These are phyloP conservation scores for Carcina quercana DNA, from an alignment of 2,888 invertebrate species.

Conservation along the genomic window DNA sequence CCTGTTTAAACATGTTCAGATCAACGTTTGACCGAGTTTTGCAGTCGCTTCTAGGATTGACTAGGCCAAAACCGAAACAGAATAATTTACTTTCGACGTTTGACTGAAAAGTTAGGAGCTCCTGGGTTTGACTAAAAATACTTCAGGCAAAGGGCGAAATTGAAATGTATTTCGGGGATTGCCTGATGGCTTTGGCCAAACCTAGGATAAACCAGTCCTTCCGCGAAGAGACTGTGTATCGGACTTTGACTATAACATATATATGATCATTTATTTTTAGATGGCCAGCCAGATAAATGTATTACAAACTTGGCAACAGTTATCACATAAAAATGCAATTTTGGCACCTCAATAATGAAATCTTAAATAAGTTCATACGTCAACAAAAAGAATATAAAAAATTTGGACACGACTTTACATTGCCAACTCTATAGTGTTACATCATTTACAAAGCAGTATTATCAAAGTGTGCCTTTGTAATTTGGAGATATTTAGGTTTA, in stretches of 20 bases:
- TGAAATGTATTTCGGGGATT: not conserved
- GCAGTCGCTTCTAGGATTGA: no score
- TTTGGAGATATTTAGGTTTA: no score
- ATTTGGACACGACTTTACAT: not conserved
- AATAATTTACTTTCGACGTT: no score
- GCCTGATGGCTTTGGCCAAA: not conserved
- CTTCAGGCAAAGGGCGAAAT: no score
- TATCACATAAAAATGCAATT: not conserved
- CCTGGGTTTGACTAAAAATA: no score
- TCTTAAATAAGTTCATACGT: not conserved
- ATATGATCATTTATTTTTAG: not conserved
- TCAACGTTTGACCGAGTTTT: no score
- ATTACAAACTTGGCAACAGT: not conserved
- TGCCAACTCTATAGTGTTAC: not conserved
- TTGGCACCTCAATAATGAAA: not conserved
- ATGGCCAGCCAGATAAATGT: constrained; percentile 1
- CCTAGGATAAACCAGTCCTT: no score
- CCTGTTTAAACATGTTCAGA: no score
- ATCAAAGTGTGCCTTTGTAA: not conserved
- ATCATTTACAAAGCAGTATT: not conserved
- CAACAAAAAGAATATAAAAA: not conserved
- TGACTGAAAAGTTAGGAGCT: no score
- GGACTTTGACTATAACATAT: not conserved
- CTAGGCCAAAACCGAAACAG: no score
- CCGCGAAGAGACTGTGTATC: no score